Conservation (phyloP, 2,113 vertebrate species). For the Melanostigma gelatinosum region DNA sequence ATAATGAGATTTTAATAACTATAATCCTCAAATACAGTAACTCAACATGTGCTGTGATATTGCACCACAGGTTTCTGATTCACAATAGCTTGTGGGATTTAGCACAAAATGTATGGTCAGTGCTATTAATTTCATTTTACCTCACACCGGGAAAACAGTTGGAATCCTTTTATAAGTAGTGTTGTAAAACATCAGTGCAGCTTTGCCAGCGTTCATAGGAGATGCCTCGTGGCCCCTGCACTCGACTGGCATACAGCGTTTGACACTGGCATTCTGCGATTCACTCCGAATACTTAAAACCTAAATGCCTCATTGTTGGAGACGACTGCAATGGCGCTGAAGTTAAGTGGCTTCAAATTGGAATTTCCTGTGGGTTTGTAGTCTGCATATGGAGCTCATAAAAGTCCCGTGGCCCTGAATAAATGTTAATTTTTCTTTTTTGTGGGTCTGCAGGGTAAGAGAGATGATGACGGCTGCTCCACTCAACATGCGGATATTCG, state of each 20-base stretch:
- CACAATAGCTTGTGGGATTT: slow-evolving; percentile 69
- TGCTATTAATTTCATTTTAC: slow-evolving; percentile 79
- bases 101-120: slow-evolving; percentile 69
- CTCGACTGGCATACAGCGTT: slow-evolving; percentile 70
- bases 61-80: slow-evolving; percentile 71
- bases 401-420: slow-evolving; percentile 66
- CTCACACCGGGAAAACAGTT: slow-evolving; percentile 75
- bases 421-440: slow-evolving; percentile 69
- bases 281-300: slow-evolving; percentile 60
- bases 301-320: slow-evolving; percentile 67
- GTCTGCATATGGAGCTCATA: slow-evolving; percentile 62
- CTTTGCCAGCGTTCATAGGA: slow-evolving; percentile 31
- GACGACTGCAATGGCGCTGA: slow-evolving; percentile 60
- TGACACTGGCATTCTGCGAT: slow-evolving; percentile 79
- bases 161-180: slow-evolving; percentile 69
- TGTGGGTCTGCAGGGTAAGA: slow-evolving; percentile 72
- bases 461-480: slow-evolving; percentile 59
- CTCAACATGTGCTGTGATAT: slow-evolving; percentile 61
- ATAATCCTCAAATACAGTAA: slow-evolving; percentile 57
- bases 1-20: slow-evolving; percentile 53
- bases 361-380: slow-evolving; percentile 75
- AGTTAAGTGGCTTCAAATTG: slow-evolving; percentile 77
- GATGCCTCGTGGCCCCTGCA: slow-evolving; percentile 80
- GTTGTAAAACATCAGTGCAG: slow-evolving; percentile 68
- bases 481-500: slow-evolving; percentile 65